Conservation (phyloP, 2,113 vertebrate genomes). For the Apodemus sylvaticus region DNA sequence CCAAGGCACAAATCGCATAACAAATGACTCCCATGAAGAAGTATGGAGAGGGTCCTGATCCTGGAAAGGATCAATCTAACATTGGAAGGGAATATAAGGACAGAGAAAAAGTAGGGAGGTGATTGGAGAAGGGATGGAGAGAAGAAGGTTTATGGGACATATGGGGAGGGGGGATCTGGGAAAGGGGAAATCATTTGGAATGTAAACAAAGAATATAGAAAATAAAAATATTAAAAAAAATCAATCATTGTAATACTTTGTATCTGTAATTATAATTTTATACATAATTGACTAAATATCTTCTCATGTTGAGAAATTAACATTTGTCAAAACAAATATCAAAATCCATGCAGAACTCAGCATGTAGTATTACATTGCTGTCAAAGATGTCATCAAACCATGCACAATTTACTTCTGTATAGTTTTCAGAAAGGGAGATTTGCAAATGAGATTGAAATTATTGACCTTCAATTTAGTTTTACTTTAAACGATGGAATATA, state of each 20-base stretch:
- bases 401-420: background rate
- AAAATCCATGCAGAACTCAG: fast-evolving
- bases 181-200: too few species aligned
- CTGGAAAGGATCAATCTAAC: too few species aligned
- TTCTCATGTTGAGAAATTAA: background rate
- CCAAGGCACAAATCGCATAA: too few species aligned
- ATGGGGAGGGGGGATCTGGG: too few species aligned
- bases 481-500: background rate
- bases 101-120: too few species aligned
- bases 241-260: background rate
- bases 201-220: too few species aligned
- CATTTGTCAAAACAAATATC: background rate
- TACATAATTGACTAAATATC: background rate
- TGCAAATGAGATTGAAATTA: background rate
- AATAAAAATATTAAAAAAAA: too few species aligned
- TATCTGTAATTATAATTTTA: background rate
- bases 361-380: background rate
- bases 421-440: background rate
- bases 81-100: too few species aligned
- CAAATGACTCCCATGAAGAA: too few species aligned
- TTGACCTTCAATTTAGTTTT: background rate
- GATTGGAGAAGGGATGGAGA: too few species aligned
- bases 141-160: too few species aligned
- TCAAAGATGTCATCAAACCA: background rate
- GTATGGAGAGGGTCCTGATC: too few species aligned